Percentiles rank a stretch among this genome's conserved stretches.
Evolutionary conservation across 2,888 invertebrate species (phyloP).

Genomic region (Lepetodrilus schrolli): DNA sequence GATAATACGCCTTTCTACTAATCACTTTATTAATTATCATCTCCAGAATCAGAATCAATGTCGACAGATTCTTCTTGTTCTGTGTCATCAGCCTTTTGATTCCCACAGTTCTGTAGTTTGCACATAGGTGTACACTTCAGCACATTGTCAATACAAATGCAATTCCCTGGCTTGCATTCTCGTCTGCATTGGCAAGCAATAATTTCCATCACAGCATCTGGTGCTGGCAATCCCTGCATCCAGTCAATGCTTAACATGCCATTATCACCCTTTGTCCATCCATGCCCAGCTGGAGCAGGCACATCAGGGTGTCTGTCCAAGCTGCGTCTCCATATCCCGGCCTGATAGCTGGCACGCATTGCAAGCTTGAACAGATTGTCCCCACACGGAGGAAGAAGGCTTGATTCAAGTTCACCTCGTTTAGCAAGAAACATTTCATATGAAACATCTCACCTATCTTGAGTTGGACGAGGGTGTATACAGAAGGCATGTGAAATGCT

Average conservation of each 20-base stretch:
- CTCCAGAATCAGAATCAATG: neutral
- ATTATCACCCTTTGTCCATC: slow-evolving; percentile 31
- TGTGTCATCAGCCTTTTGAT: slow-evolving; percentile 38
- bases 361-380: slow-evolving; percentile 19
- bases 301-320: slow-evolving; percentile 32
- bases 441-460: too few species aligned
- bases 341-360: slow-evolving; percentile 37
- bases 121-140: slow-evolving; percentile 33
- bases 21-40: too few species aligned
- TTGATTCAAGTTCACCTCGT: slow-evolving; percentile 31
- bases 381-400: slow-evolving; percentile 36
- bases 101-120: slow-evolving; percentile 8
- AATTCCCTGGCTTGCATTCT: slow-evolving; percentile 1
- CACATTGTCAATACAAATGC: slow-evolving; percentile 31
- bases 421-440: slow-evolving; percentile 37
- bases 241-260: neutral
- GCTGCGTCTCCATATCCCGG: slow-evolving; percentile 36
- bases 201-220: slow-evolving; percentile 33
- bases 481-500: too few species aligned
- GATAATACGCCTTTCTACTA: too few species aligned
- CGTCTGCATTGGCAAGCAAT: slow-evolving; percentile 32
- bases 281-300: slow-evolving; percentile 29
- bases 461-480: too few species aligned
- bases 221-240: slow-evolving; percentile 24
- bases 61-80: slow-evolving; percentile 24